These are phyloP conservation scores for Rhabdophis nuchalis DNA, from an alignment of 2,797 vertebrate genomes.

Conservation along the genomic window DNA sequence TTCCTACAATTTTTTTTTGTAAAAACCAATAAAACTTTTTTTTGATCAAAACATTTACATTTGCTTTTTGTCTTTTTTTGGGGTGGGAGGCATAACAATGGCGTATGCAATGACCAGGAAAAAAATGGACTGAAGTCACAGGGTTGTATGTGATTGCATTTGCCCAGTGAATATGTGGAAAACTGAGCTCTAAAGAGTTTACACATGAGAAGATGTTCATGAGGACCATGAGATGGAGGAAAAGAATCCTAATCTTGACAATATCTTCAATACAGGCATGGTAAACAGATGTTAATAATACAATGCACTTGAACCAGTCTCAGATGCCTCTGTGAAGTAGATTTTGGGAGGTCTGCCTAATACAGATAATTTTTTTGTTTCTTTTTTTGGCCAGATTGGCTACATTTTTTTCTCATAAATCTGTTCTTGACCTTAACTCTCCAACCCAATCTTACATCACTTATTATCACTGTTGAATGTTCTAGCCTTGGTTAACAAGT, in stretches of 20 bases:
- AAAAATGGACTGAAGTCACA: neutral
- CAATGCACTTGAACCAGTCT: neutral
- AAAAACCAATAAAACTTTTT: too few relatives aligned
- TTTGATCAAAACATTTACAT: neutral
- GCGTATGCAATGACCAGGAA: neutral
- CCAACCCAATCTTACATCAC: neutral
- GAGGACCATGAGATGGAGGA: neutral
- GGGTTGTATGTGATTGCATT: neutral
- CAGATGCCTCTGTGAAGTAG: neutral
- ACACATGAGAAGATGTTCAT: neutral
- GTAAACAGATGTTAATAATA: neutral
- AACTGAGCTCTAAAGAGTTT: neutral
- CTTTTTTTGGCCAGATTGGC: neutral
- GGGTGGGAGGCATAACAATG: neutral
- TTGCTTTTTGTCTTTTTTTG: too few relatives aligned
- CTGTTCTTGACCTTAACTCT: neutral
- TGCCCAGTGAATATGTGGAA: neutral
- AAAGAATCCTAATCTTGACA: neutral
- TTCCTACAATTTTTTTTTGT: too few relatives aligned
- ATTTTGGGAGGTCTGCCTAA: neutral
- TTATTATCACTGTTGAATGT: neutral
- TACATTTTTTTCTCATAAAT: neutral
- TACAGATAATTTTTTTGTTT: neutral
- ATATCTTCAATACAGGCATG: neutral
- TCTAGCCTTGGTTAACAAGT: neutral